These are phyloP conservation scores for Sphenodon punctatus DNA, from an alignment of 2,797 vertebrate genomes.

Conservation along the genomic window DNA sequence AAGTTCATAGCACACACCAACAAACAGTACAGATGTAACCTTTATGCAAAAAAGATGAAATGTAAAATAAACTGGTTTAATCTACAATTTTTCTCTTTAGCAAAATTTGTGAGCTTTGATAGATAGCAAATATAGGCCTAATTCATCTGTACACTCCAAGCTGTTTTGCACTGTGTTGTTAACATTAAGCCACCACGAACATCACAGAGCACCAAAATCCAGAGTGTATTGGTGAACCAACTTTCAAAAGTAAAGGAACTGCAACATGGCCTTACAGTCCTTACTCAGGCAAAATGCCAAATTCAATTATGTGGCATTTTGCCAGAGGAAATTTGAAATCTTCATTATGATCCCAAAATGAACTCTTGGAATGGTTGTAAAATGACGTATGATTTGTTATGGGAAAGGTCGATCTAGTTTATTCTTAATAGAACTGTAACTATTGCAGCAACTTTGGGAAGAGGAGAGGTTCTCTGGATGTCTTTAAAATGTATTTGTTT, in stretches of 20 bases:
- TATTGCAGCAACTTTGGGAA: conserved; percentile 44
- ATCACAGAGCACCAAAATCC: conserved; percentile 29
- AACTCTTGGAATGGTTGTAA: conserved; percentile 12
- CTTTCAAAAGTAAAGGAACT: conserved; percentile 52
- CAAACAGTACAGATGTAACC: neutral
- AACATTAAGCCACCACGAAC: conserved; percentile 2
- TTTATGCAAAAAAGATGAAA: accelerated
- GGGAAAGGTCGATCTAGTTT: conserved; percentile 55
- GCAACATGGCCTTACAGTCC: neutral
- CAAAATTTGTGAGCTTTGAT: neutral
- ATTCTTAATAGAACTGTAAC: conserved; percentile 16
- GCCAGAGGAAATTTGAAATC: neutral
- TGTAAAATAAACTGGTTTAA: neutral
- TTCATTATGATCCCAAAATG: neutral
- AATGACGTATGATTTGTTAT: conserved; percentile 5
- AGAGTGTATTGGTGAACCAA: neutral
- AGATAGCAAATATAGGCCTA: neutral
- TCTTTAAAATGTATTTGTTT: neutral
- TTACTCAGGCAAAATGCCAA: neutral
- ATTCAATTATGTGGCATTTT: neutral
- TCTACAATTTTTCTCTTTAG: neutral
- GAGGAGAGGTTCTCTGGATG: neutral
- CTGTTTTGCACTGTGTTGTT: conserved; percentile 14
- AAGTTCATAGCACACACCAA: neutral
- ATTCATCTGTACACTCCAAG: neutral